Percentiles rank a stretch among this genome's conserved stretches.
Evolutionary conservation across 1,140 invertebrate species (phyloP).

Genomic region (Protaetia brevitarsis): DNA sequence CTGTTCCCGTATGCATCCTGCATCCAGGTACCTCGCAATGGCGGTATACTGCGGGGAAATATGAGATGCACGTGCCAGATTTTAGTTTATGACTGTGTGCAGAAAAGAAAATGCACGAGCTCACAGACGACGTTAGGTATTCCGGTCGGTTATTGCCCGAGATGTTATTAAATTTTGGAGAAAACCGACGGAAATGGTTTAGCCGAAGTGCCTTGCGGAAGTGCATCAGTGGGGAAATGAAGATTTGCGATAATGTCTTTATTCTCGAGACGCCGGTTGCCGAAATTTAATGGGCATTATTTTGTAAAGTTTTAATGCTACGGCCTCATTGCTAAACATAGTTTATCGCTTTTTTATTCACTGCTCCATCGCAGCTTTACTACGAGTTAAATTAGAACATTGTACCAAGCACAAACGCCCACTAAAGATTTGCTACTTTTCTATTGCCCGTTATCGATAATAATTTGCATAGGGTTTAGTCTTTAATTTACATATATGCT

Average conservation of each 20-base stretch:
- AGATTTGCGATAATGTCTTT: neutral
- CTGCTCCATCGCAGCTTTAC: too few species aligned
- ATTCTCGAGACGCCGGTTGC: neutral
- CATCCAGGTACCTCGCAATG: constrained; percentile 11
- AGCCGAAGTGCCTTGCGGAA: neutral
- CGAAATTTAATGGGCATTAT: neutral
- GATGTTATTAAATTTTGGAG: neutral
- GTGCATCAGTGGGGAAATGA: neutral
- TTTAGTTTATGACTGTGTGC: constrained; percentile 18
- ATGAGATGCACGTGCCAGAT: constrained; percentile 20
- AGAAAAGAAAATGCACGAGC: neutral
- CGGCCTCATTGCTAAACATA: too few species aligned
- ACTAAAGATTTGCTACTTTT: too few species aligned
- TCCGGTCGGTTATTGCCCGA: neutral
- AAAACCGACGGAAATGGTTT: neutral
- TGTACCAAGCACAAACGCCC: too few species aligned
- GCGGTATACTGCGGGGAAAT: neutral
- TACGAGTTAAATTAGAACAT: too few species aligned
- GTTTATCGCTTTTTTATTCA: too few species aligned
- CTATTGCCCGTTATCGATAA: too few species aligned
- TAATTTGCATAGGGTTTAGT: too few species aligned
- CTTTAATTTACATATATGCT: too few species aligned
- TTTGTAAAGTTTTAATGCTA: neutral
- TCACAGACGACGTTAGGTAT: neutral
- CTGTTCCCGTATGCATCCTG: constrained; percentile 18